Base-by-base conservation (phyloP, 2,113 vertebrate genomes). In the Otolemur garnettii region DNA sequence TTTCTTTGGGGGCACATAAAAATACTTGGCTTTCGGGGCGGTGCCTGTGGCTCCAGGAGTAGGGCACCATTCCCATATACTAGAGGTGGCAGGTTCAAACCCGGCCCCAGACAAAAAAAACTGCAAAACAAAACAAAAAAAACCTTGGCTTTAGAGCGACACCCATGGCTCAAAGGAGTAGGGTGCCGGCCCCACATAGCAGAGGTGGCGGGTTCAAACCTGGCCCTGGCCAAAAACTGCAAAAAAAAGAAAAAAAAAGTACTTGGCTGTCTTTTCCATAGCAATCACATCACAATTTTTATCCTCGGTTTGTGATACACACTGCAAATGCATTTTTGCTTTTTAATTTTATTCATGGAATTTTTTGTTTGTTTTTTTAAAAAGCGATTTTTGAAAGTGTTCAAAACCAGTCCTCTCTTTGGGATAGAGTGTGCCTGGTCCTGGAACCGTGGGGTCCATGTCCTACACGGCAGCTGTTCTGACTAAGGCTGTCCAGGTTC, bases 361-460 rank as follows among this genome's bases (percentile, higher is more conserved):
- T 26, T 95, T 72, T 72, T 66, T 83, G 22, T 69, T 81, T 71
- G 30, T 64, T 88, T 91, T 42, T 33, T 78, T 21, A 77, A 53
- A 69, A 60, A 50, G 33, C 77, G 15, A 53, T 1, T 38, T 86
- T 90, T 66, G 12, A n/a, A 35, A 15, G 33, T 17, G 50, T 7
- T 53, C 9, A 13, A 81, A 84, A 28, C 15, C 28, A 7, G 0
- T 6, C 30, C 4, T 45, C 5, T 33, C 22, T 53, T 66, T 6
- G 10, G 68, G 24, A 14, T 1, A 0, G 33, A 10, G 30, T 71
- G 13, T 66, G 5, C 17, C 21, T 4, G 2, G 14, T 11, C 0
- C 22, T 21, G 33, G 66, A 17, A 45, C 12, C 14, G 3, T 3
- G 33, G 24, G 50, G 22, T 35, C 50, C 38, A 10, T 33, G 30